phyloP scores from a whole-genome alignment of 2,113 vertebrate genomes.

The Syngnathus typhle region DNA sequence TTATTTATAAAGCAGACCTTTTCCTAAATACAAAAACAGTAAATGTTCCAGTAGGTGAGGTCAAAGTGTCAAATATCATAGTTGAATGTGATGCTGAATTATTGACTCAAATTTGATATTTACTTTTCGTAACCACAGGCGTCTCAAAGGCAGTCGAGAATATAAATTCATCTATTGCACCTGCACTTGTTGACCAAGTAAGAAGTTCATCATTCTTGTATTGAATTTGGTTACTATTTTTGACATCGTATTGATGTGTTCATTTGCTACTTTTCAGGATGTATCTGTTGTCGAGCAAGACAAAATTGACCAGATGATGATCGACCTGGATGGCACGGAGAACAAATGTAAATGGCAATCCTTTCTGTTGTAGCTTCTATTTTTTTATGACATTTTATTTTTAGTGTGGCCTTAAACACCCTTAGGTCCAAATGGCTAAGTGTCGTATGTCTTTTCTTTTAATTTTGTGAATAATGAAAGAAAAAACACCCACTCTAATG shows the following conservation, averaged over 20 bases:
- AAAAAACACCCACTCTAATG: no score
- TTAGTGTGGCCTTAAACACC: not conserved
- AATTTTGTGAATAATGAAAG: no score
- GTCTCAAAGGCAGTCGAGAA: slow-evolving; percentile 93
- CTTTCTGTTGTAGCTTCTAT: no score
- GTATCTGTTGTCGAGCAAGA: slow-evolving; percentile 86
- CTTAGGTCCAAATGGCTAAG: no score
- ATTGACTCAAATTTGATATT: slow-evolving; percentile 32
- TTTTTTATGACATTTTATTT: not conserved
- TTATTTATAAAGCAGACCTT: no score
- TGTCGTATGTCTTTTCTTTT: no score
- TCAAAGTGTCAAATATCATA: not conserved
- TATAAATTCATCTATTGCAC: slow-evolving; percentile 90
- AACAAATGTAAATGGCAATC: slow-evolving; percentile 82
- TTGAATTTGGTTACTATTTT: not conserved
- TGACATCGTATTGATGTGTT: not conserved
- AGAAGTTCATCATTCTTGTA: slow-evolving; percentile 41
- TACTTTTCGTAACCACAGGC: slow-evolving; percentile 78
- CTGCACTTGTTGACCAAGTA: slow-evolving; percentile 89
- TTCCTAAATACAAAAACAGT: not conserved
- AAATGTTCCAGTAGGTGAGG: not conserved
- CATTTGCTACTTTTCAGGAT: slow-evolving; percentile 65
- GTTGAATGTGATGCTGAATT: slow-evolving; percentile 9
- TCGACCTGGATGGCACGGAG: slow-evolving; percentile 90
- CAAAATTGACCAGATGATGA: slow-evolving; percentile 89